Evolutionary conservation across 2,888 invertebrate species (phyloP).

Genomic region (Dynastes grantii): DNA sequence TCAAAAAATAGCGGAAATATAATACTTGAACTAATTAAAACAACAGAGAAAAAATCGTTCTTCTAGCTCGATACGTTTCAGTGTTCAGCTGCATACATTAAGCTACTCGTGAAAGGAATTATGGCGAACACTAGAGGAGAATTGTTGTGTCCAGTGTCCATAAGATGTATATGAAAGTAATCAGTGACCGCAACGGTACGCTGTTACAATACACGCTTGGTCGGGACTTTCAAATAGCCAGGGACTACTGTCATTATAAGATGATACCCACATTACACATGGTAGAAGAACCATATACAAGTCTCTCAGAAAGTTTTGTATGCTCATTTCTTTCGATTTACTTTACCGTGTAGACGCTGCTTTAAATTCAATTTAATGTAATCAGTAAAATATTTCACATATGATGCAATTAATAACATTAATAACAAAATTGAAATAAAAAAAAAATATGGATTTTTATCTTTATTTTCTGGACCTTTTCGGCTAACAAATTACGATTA

Average conservation of each 20-base stretch:
- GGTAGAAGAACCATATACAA: neutral
- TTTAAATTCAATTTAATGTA: no score
- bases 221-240: conserved; percentile 65
- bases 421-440: no score
- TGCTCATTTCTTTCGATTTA: no score
- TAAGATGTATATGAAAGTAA: conserved; percentile 66
- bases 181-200: conserved; percentile 66
- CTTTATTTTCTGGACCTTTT: no score
- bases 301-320: no score
- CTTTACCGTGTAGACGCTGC: no score
- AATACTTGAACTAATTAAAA: conserved; percentile 56
- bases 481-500: no score
- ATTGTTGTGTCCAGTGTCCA: conserved; percentile 61
- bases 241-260: conserved; percentile 50
- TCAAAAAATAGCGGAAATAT: conserved; percentile 56
- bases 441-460: no score
- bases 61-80: conserved; percentile 56
- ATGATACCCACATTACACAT: conserved; percentile 27
- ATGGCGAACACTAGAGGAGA: conserved; percentile 57
- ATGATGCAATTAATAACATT: no score
- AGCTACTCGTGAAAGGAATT: conserved; percentile 54
- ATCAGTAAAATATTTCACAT: no score
- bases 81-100: conserved; percentile 54
- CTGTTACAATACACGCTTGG: conserved; percentile 68
- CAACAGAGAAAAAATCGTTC: conserved; percentile 56